Evolutionary conservation across 2,888 invertebrate genomes (phyloP).

Genomic region (Arenicola marina): DNA sequence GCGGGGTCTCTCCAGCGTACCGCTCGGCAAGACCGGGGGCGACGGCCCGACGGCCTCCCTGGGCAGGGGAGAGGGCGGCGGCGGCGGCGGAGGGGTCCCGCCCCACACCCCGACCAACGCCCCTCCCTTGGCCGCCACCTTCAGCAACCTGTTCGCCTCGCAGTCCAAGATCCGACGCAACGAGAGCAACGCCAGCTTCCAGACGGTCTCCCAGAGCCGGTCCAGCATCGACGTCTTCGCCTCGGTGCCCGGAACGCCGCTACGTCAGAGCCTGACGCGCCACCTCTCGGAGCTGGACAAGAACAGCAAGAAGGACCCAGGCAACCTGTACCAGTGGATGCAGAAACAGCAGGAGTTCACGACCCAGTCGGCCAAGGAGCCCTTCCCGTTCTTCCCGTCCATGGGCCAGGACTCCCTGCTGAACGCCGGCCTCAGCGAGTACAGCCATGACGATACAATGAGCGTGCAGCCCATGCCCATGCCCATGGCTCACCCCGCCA

Average conservation of each 20-base stretch:
- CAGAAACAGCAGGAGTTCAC: constrained; percentile 75
- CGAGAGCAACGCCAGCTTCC: background rate
- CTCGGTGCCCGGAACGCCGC: constrained; percentile 36
- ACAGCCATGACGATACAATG: constrained; percentile 55
- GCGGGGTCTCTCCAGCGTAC: no score
- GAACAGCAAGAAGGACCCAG: constrained; percentile 63
- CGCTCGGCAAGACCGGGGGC: no score
- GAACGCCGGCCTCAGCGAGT: constrained; percentile 47
- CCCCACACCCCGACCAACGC: no score
- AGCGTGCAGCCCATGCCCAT: constrained; percentile 40
- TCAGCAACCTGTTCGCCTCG: no score
- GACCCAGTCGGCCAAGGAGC: constrained; percentile 8
- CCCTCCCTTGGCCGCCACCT: no score
- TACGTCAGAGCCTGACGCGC: constrained; percentile 31
- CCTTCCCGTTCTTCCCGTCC: constrained; percentile 35
- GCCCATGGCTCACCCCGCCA: constrained; percentile 46
- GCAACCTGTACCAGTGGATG: constrained; percentile 92
- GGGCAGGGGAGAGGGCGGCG: no score
- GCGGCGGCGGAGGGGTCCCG: no score
- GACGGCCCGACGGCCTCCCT: no score
- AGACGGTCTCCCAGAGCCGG: constrained; percentile 35
- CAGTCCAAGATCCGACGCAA: background rate
- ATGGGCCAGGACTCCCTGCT: constrained; percentile 50
- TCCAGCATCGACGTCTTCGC: constrained; percentile 7
- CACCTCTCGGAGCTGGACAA: constrained; percentile 38